Percentiles rank a stretch among this genome's conserved stretches.
Evolutionary conservation across 2,888 invertebrate species (phyloP).

Genomic region (Nebria salina): DNA sequence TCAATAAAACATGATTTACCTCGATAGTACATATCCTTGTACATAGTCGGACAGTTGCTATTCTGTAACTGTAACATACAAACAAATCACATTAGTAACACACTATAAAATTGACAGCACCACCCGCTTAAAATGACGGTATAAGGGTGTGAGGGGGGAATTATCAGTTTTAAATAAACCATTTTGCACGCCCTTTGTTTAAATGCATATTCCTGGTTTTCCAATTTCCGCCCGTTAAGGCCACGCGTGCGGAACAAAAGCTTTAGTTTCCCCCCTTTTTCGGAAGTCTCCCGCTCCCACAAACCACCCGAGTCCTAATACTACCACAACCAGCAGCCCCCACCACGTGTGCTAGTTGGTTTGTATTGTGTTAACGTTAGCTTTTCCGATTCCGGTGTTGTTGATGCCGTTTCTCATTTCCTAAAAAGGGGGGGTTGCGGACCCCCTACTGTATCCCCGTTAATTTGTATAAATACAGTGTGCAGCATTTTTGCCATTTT

Average conservation of each 20-base stretch:
- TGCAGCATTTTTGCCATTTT: not conserved
- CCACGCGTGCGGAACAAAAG: slow-evolving; percentile 43
- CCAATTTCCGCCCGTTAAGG: slow-evolving; percentile 44
- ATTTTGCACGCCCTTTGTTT: slow-evolving; percentile 30
- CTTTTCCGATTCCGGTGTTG: slow-evolving; percentile 46
- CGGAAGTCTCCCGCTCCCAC: slow-evolving; percentile 12
- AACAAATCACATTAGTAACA: slow-evolving; percentile 46
- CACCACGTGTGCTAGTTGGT: slow-evolving; percentile 8
- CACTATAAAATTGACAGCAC: not conserved
- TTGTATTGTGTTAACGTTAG: slow-evolving; percentile 43
- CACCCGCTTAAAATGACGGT: not conserved
- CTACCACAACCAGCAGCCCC: not conserved
- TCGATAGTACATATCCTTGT: slow-evolving; percentile 88
- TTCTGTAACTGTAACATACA: slow-evolving; percentile 68
- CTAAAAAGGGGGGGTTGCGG: not conserved
- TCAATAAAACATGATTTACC: slow-evolving; percentile 63
- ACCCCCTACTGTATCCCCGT: not conserved
- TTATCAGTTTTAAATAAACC: slow-evolving; percentile 46
- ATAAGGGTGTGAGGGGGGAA: slow-evolving; percentile 10
- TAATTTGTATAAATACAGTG: not conserved
- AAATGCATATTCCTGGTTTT: slow-evolving; percentile 47
- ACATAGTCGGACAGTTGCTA: slow-evolving; percentile 87
- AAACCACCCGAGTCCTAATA: not conserved
- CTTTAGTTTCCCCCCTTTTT: slow-evolving; percentile 10
- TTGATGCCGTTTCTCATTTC: slow-evolving; percentile 46